Conservation (phyloP, 2,113 vertebrate species). For the Oophaga pumilio region DNA sequence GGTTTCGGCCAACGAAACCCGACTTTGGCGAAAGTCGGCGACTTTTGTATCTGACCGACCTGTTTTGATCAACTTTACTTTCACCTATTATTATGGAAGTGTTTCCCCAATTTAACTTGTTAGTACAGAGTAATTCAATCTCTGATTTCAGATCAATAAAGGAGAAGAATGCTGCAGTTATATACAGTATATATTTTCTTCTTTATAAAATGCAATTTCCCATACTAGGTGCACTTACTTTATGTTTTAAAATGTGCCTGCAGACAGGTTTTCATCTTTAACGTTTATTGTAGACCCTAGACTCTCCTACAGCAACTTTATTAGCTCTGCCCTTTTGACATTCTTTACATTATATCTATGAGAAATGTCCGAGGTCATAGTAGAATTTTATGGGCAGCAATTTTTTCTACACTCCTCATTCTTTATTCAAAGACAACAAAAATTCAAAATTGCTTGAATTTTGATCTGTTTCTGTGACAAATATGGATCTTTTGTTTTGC, state of each 20-base stretch:
- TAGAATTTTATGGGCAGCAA: conserved; percentile 8
- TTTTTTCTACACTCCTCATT: neutral
- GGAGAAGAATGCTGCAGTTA: neutral
- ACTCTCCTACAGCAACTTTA: neutral
- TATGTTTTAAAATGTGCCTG: neutral
- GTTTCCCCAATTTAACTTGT: no score
- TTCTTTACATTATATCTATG: conserved; percentile 5
- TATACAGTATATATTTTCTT: neutral
- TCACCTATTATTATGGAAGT: no score
- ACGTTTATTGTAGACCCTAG: conserved; percentile 5
- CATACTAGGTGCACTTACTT: neutral
- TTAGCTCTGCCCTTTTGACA: neutral
- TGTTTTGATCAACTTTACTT: no score
- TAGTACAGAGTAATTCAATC: neutral
- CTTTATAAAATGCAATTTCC: neutral
- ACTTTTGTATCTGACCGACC: no score
- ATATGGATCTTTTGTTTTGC: conserved; percentile 31
- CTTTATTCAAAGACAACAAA: neutral
- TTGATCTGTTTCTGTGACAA: neutral
- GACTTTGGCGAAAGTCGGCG: no score
- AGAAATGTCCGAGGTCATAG: conserved; percentile 22
- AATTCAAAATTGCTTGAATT: neutral
- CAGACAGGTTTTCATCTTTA: neutral
- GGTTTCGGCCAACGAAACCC: no score
- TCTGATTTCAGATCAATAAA: neutral